These are phyloP conservation scores for Plagodis dolabraria DNA, from an alignment of 2,888 invertebrate species.

Conservation along the genomic window DNA sequence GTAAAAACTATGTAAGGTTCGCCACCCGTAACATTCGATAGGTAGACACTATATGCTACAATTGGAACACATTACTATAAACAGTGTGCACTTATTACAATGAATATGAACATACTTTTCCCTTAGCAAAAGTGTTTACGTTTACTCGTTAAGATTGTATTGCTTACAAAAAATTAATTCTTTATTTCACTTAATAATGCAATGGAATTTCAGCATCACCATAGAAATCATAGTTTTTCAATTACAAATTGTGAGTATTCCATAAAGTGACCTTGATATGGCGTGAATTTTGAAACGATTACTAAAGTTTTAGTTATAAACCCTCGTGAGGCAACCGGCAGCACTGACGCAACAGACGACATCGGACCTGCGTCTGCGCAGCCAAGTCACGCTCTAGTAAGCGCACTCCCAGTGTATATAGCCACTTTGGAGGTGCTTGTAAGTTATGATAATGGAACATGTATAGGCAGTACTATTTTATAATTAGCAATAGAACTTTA, in stretches of 20 bases:
- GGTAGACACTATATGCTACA: too few species aligned
- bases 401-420: conserved; percentile 28
- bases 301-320: conserved; percentile 72
- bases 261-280: conserved; percentile 61
- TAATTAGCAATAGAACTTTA: too few species aligned
- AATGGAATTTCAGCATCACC: conserved; percentile 21
- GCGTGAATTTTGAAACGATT: conserved; percentile 60
- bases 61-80: too few species aligned
- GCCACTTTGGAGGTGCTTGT: conserved; percentile 20
- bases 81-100: too few species aligned
- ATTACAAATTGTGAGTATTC: conserved; percentile 38
- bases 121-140: too few species aligned
- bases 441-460: conserved; percentile 20
- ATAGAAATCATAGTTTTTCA: not conserved
- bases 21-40: too few species aligned
- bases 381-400: conserved; percentile 74
- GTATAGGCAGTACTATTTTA: not conserved
- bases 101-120: too few species aligned
- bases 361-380: conserved; percentile 51
- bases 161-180: not conserved
- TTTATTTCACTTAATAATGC: conserved; percentile 19
- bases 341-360: conserved; percentile 58
- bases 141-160: too few species aligned
- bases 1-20: too few species aligned
- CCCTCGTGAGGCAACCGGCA: conserved; percentile 65